Evolutionary conservation across 2,113 vertebrate genomes (phyloP).

Genomic region (Neotoma lepida): DNA sequence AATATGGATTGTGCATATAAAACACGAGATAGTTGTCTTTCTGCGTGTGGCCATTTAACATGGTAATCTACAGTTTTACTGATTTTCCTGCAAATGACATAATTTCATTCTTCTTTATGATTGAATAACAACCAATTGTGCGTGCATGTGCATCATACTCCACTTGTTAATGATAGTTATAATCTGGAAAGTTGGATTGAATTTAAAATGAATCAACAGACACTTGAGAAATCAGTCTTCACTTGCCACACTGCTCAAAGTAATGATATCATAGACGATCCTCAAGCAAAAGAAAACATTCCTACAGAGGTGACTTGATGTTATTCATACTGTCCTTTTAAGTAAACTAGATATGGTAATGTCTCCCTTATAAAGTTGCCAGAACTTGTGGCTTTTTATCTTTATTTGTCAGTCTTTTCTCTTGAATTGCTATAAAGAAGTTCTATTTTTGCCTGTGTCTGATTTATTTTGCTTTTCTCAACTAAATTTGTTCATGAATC

Average conservation of each 20-base stretch:
- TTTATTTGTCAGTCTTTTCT: background rate
- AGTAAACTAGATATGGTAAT: background rate
- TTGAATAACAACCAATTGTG: background rate
- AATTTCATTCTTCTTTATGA: background rate
- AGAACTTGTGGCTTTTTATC: background rate
- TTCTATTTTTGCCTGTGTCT: background rate
- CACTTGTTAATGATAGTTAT: background rate
- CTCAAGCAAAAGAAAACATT: background rate
- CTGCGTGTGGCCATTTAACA: background rate
- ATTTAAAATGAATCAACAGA: background rate
- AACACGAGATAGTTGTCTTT: background rate
- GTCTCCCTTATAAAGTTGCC: background rate
- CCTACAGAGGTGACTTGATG: background rate
- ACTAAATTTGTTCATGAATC: constrained; percentile 21
- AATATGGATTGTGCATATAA: background rate
- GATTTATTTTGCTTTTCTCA: background rate
- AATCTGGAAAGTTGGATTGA: background rate
- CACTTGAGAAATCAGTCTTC: background rate
- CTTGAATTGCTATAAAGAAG: background rate
- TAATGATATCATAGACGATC: background rate
- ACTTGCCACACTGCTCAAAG: background rate
- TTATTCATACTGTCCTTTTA: constrained; percentile 23
- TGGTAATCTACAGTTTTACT: background rate
- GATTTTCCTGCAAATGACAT: background rate
- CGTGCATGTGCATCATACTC: background rate